phyloP scores from a whole-genome alignment of 1,140 invertebrate species.

The Ceratitis capitata region DNA sequence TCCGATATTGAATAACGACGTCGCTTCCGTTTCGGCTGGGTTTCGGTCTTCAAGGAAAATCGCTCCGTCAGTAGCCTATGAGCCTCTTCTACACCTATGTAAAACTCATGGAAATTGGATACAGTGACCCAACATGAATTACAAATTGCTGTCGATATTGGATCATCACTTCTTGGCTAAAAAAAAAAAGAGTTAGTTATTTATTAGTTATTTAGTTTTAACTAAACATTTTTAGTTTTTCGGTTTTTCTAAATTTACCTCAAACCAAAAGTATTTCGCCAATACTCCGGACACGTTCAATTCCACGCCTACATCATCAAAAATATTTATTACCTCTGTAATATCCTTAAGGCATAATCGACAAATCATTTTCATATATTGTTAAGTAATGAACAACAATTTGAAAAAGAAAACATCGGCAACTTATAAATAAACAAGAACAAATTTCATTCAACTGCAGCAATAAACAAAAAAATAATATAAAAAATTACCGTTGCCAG shows the following conservation, averaged over 20 bases:
- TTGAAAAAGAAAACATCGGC: neutral
- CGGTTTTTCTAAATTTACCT: slow-evolving; percentile 49
- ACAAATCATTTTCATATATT: slow-evolving; percentile 55
- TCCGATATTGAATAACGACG: slow-evolving; percentile 41
- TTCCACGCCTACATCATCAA: slow-evolving; percentile 43
- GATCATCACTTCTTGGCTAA: slow-evolving; percentile 38
- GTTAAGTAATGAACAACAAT: neutral
- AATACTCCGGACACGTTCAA: slow-evolving; percentile 53
- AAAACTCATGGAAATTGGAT: slow-evolving; percentile 61
- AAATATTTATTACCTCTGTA: slow-evolving; percentile 23
- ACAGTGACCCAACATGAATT: slow-evolving; percentile 59
- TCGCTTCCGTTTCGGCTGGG: neutral
- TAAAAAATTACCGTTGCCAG: neutral
- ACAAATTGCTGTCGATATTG: slow-evolving; percentile 59
- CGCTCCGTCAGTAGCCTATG: slow-evolving; percentile 48
- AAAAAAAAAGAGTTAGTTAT: neutral
- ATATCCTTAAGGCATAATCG: slow-evolving; percentile 56
- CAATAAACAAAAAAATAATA: neutral
- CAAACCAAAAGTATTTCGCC: slow-evolving; percentile 61
- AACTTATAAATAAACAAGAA: neutral
- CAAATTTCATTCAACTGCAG: neutral
- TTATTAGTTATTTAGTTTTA: neutral
- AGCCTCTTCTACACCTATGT: slow-evolving; percentile 58
- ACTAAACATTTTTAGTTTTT: neutral
- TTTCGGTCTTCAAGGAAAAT: neutral